phyloP scores from a whole-genome alignment of 53 echinoderm and acorn worm species.

The Henricia sp. region DNA sequence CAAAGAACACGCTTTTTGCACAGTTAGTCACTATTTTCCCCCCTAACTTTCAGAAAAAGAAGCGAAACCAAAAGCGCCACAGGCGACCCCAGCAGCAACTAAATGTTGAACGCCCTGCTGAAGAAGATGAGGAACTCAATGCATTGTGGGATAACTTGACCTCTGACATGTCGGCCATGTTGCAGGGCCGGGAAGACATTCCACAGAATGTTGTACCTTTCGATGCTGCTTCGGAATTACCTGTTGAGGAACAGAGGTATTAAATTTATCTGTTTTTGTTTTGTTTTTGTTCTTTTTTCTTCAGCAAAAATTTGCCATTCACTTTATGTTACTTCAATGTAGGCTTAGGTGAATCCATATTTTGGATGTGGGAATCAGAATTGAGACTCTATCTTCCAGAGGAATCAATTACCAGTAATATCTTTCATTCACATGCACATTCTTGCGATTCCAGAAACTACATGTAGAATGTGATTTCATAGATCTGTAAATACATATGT shows the following conservation, averaged over 20 bases:
- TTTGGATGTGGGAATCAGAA: too few species aligned
- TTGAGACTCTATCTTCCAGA: too few species aligned
- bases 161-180: constrained; percentile 83
- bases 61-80: constrained; percentile 64
- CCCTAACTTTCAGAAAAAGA: constrained; percentile 77
- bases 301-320: too few species aligned
- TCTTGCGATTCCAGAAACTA: too few species aligned
- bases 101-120: constrained; percentile 12
- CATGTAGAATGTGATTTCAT: too few species aligned
- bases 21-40: too few species aligned
- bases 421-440: too few species aligned
- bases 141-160: constrained; percentile 84
- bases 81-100: constrained; percentile 58
- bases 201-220: constrained; percentile 93
- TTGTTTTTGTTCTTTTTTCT: too few species aligned
- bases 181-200: constrained; percentile 88
- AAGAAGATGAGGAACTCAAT: constrained; percentile 68
- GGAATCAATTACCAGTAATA: background rate
- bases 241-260: constrained; percentile 97
- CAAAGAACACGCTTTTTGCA: too few species aligned
- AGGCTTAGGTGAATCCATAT: too few species aligned
- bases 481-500: too few species aligned
- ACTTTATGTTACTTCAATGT: too few species aligned
- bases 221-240: constrained; percentile 95
- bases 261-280: background rate